These are phyloP conservation scores for Temnothorax longispinosus DNA, from an alignment of 1,140 invertebrate species.

Conservation along the genomic window DNA sequence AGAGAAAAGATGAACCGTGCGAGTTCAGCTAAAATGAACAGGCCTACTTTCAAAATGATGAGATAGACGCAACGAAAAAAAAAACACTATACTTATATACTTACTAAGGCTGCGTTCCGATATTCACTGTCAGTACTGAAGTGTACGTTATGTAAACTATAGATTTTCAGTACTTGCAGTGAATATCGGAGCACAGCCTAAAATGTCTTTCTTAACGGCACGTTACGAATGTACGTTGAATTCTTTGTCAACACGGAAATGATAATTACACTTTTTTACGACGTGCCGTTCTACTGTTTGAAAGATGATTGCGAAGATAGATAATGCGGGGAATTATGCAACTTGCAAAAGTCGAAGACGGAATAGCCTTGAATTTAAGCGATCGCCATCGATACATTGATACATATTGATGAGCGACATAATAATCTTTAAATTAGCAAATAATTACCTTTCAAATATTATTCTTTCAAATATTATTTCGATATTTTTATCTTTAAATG, in stretches of 20 bases:
- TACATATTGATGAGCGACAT: no score
- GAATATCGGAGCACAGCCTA: no score
- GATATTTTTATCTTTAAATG: neutral
- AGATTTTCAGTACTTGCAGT: no score
- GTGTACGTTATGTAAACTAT: no score
- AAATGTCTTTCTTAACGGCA: neutral
- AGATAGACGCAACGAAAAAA: neutral
- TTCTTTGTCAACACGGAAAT: conserved; percentile 11
- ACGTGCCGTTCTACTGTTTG: neutral
- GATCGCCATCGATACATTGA: neutral
- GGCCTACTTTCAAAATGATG: neutral
- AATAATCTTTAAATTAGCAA: neutral
- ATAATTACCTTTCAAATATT: neutral
- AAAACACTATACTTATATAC: neutral
- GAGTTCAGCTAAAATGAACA: no score
- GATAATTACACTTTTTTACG: conserved; percentile 9
- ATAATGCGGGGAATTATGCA: neutral
- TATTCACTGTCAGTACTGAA: no score
- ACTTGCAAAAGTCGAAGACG: neutral
- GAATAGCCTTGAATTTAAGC: neutral
- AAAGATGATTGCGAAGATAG: neutral
- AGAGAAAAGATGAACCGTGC: no score
- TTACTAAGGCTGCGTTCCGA: neutral
- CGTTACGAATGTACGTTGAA: neutral
- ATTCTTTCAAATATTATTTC: neutral